Evolutionary conservation across 2,888 invertebrate genomes (phyloP).

Genomic region (Cerceris ruficornis): DNA sequence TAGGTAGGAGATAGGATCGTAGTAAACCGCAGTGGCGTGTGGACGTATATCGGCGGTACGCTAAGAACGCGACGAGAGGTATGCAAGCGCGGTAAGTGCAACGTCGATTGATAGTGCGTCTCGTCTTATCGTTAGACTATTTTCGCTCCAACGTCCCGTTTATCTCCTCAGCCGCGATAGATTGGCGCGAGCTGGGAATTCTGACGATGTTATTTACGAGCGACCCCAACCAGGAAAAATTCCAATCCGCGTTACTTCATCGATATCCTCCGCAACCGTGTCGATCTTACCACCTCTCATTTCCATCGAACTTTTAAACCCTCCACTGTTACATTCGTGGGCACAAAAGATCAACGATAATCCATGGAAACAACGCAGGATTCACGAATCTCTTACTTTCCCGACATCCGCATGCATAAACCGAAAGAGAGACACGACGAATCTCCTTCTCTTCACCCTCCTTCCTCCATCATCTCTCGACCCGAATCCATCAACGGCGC

Average conservation of each 20-base stretch:
- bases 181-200: slow-evolving; percentile 30
- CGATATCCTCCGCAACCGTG: slow-evolving; percentile 8
- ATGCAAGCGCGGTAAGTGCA: slow-evolving; percentile 53
- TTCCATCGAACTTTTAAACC: too few species aligned
- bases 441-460: neutral
- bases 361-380: too few species aligned
- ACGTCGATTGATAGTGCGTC: slow-evolving; percentile 62
- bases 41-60: slow-evolving; percentile 52
- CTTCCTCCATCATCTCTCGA: neutral
- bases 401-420: neutral
- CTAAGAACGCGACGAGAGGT: slow-evolving; percentile 62
- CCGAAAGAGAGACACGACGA: neutral
- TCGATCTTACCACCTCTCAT: too few species aligned
- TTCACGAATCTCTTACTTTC: neutral
- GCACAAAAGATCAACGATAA: too few species aligned
- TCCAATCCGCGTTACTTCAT: slow-evolving; percentile 53
- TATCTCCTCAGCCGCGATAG: slow-evolving; percentile 25
- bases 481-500: slow-evolving; percentile 24
- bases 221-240: slow-evolving; percentile 41
- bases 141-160: slow-evolving; percentile 32
- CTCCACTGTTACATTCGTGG: too few species aligned
- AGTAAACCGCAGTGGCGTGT: slow-evolving; percentile 13
- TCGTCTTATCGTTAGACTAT: slow-evolving; percentile 54
- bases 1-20: slow-evolving; percentile 52
- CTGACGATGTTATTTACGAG: slow-evolving; percentile 43